These are phyloP conservation scores for Mirounga angustirostris DNA, from an alignment of 2,113 vertebrate genomes.

Conservation along the genomic window DNA sequence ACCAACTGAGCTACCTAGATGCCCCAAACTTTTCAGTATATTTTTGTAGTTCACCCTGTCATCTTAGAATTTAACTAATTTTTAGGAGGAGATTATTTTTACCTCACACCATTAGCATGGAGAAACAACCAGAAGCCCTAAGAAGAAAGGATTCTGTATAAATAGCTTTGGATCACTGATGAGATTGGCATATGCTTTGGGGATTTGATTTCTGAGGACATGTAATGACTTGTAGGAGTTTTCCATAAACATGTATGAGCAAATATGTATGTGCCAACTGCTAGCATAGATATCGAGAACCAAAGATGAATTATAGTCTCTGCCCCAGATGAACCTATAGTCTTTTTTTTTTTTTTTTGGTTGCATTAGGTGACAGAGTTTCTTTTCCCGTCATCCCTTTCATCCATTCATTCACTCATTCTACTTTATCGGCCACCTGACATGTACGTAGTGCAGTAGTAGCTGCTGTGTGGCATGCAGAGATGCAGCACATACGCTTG, in stretches of 20 bases:
- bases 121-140: background rate
- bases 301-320: background rate
- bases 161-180: background rate
- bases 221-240: background rate
- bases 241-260: background rate
- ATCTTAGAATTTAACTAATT: conserved; percentile 70
- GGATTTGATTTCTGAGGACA: background rate
- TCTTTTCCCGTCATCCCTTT: background rate
- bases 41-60: conserved; percentile 66
- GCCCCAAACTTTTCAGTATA: background rate
- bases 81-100: conserved; percentile 5
- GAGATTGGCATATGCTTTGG: background rate
- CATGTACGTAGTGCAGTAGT: background rate
- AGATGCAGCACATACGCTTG: background rate
- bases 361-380: background rate
- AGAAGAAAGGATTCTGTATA: background rate
- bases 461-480: background rate
- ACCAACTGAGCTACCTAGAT: no score
- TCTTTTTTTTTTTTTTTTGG: no score
- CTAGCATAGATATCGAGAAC: background rate
- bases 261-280: background rate
- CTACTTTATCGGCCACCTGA: background rate
- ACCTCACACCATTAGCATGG: background rate
- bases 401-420: background rate
- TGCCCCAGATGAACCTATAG: background rate